Conservation (phyloP, 2,113 vertebrate species). For the Sturnira hondurensis region DNA sequence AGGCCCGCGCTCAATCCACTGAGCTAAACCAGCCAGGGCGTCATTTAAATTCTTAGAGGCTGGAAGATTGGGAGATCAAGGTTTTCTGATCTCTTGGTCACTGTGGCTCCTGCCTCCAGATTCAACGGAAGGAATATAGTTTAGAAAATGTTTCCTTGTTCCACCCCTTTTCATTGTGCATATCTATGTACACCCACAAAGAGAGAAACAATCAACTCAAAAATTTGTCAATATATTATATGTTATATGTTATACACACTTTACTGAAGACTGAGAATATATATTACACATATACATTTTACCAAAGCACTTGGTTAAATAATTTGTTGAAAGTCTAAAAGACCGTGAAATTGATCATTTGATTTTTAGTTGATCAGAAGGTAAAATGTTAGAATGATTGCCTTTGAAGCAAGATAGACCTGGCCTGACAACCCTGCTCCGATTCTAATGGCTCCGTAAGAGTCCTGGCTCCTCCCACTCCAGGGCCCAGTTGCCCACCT, state of each 20-base stretch:
- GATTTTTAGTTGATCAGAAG: background rate
- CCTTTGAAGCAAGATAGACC: background rate
- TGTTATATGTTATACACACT: background rate
- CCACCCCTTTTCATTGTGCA: background rate
- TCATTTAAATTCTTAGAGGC: background rate
- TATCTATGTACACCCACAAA: background rate
- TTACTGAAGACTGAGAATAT: background rate
- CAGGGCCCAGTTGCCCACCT: background rate
- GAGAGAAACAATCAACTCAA: background rate
- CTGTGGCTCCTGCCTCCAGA: background rate
- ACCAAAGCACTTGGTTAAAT: background rate
- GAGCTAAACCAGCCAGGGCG: too few relatives aligned
- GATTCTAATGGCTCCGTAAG: background rate
- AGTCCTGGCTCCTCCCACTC: fast-evolving
- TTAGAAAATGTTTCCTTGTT: background rate
- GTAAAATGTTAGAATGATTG: background rate
- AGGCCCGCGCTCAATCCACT: too few relatives aligned
- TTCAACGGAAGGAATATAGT: background rate
- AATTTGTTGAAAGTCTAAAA: slow-evolving; percentile 13
- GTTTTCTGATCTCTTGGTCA: background rate
- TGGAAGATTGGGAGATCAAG: background rate
- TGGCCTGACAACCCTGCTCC: background rate
- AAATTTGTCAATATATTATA: background rate
- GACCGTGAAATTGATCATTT: background rate
- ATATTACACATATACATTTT: background rate